Evolutionary conservation across 2,888 invertebrate species (phyloP), one percentile per base, ranked within the genome.

Genomic region (Trisateles emortualis): DNA sequence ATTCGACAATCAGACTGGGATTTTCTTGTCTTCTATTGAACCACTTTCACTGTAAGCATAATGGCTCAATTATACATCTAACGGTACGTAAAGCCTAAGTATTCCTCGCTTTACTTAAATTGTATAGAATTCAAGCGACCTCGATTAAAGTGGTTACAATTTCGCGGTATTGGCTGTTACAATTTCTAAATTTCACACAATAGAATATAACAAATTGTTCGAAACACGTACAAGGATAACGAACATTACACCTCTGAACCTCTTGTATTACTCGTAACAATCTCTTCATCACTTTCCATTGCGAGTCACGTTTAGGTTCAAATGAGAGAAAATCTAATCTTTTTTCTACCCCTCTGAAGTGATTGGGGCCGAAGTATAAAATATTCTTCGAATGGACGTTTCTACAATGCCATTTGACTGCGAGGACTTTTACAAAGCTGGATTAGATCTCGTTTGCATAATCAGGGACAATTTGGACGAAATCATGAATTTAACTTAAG

Each of bases 291-390:
- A 76, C 77, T 85, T 85, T 70, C 74, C 74, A 74, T 81, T 82
- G 76, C 87, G 64, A 79, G 83, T 86, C 87, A 87, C 87, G 87
- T 87, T 69, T 74, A 62, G 56, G 77, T 78, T 80, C 84, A 84
- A 87, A 87, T 87, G 86, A 87, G 83, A 82, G 84, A 83, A 84
- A 86, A 88, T 87, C 85, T 86, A 86, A 86, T 87, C 82, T 87
- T 83, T 85, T 84, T 84, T 84, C 79, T 78, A 75, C 79, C 76
- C 74, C 74, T 69, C 74, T 69, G 64, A 78, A 82, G 81, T 84
- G 84, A 85, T 87, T 86, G 85, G 81, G 71, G 68, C 64, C 74
- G 70, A 78, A 74, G 74, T 79, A 81, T 81, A 81, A 84, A 82
- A 78, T 84, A 78, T 78, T 73, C 76, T 68, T 78, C 55, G 68